Evolutionary conservation across 1,140 invertebrate species (phyloP).

Genomic region (Drosophila guanche): DNA sequence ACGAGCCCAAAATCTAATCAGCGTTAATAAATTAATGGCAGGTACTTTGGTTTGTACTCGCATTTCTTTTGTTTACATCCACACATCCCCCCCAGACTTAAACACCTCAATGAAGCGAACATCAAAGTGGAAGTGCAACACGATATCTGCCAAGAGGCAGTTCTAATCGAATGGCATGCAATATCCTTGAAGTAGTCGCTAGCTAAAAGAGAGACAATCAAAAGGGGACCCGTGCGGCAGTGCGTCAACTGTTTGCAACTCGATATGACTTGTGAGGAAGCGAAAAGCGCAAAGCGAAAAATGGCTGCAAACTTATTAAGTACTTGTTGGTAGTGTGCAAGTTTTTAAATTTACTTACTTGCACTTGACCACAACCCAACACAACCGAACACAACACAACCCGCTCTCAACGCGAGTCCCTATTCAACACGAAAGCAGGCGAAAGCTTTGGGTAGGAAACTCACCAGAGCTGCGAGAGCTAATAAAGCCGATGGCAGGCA

Average conservation of each 20-base stretch:
- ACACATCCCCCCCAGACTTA: no score
- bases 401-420: not conserved
- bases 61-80: not conserved
- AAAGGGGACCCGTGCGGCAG: constrained; percentile 19
- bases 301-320: constrained; percentile 48
- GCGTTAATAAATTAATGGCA: constrained; percentile 1
- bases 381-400: not conserved
- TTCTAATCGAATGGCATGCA: constrained; percentile 38
- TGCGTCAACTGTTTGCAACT: constrained; percentile 42
- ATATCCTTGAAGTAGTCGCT: constrained; percentile 64
- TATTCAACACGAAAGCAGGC: no score
- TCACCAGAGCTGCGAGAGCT: constrained; percentile 57
- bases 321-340: constrained; percentile 50
- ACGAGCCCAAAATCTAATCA: constrained; percentile 25
- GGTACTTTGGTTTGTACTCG: not conserved
- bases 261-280: constrained; percentile 58
- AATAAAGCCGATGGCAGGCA: constrained; percentile 59
- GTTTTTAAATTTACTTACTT: constrained; percentile 34
- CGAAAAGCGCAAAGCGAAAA: constrained; percentile 18
- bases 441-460: constrained; percentile 42
- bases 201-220: constrained; percentile 22
- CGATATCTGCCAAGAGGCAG: constrained; percentile 18
- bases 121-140: constrained; percentile 11
- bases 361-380: constrained; percentile 16
- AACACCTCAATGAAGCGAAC: constrained; percentile 1